A percentile compares a stretch with the other conserved stretches of the same genome.
Evolutionary conservation across 1,140 invertebrate species (phyloP).

Genomic region (Papilio xuthus): DNA sequence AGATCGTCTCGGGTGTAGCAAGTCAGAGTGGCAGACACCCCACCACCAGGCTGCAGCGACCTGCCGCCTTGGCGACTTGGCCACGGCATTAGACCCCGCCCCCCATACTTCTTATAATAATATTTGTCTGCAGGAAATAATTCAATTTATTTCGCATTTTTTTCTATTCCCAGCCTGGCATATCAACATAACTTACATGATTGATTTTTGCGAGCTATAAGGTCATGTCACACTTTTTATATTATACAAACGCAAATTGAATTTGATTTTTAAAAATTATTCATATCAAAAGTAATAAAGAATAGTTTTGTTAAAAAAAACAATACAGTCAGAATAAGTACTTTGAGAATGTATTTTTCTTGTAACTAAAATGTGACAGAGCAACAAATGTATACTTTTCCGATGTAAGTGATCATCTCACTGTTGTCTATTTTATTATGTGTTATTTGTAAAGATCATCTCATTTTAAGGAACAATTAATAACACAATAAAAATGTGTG

Average conservation of each 20-base stretch:
- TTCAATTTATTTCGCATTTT: not conserved
- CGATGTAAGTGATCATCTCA: too few relatives aligned
- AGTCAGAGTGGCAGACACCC: not conserved
- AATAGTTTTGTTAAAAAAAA: too few relatives aligned
- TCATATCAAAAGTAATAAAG: too few relatives aligned
- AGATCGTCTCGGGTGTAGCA: not conserved
- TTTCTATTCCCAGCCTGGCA: not conserved
- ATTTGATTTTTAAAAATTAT: too few relatives aligned
- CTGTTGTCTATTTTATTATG: too few relatives aligned
- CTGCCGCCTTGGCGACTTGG: not conserved
- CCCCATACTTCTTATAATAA: not conserved
- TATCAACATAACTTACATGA: too few relatives aligned
- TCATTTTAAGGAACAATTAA: not conserved
- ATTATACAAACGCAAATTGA: not conserved
- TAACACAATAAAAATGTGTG: not conserved
- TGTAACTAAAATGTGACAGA: too few relatives aligned
- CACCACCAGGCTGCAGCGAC: not conserved
- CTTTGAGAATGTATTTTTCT: too few relatives aligned
- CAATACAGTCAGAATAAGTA: too few relatives aligned
- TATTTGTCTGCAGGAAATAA: not conserved
- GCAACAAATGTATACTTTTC: too few relatives aligned
- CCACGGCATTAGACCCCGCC: constrained; percentile 4
- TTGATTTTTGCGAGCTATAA: not conserved
- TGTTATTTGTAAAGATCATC: too few relatives aligned
- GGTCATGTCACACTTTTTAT: not conserved